Evolutionary conservation across 2,888 invertebrate genomes (phyloP), one percentile per base, ranked within the genome.

Genomic region (Eretmocerus hayati): DNA sequence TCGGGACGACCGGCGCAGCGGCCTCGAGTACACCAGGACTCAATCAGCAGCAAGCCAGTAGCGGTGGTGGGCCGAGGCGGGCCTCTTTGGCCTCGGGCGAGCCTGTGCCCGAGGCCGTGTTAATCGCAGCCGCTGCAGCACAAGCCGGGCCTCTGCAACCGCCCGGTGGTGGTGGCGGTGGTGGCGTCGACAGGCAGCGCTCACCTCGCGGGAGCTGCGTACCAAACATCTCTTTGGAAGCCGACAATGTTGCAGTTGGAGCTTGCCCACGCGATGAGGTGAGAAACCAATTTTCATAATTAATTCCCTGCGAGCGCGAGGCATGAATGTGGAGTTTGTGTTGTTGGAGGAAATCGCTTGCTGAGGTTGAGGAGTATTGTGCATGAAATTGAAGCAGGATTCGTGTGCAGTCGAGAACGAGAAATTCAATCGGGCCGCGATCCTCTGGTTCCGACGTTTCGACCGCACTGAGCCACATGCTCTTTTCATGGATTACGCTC

Each of bases 181-280:
- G 55, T 59, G 59, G 57, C 11, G 65, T 65, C 56, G 69, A 69
- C 9, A 76, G 78, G 49, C 72, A 79, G 53, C 69, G 80, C 58
- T 80, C 81, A 26, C 81, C 81, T 0, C 66, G 81, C 57, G 78
- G 81, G 45, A 80, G 82, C 54, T 73, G 81, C 53, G 78, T 81
- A 58, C 81, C 82, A 32, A 81, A 83, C 52, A 65, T 72, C 30
- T 71, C 70, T 13, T 74, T 78, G 38, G 78, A 80, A 60, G 71
- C 60, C 62, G 77, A 69, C 5, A 61, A 60, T 31, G 63, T 62
- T 33, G 56, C 60, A 8, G 30, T 30, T n/a, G n/a, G n/a, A n/a
- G n/a, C n/a, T n/a, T n/a, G n/a, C n/a, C 26, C 37, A 9, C 64
- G 58, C 19, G 65, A 65, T n/a, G 66, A 69, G 60, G 65, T 69